Evolutionary conservation across 2,113 vertebrate species (phyloP).

Genomic region (Daubentonia madagascariensis): DNA sequence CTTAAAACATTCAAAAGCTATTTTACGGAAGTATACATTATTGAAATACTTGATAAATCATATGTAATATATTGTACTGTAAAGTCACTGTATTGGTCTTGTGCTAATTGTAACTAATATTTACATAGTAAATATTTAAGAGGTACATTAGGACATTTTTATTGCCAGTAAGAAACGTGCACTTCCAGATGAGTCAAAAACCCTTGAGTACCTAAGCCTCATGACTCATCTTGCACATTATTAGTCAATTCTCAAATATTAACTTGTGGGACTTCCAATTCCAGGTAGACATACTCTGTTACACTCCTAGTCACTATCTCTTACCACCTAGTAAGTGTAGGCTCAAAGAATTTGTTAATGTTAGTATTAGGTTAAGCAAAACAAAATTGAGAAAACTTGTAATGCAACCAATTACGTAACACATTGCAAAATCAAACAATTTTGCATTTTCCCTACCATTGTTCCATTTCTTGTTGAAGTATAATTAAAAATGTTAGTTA

Average conservation of each 20-base stretch:
- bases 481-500: not conserved
- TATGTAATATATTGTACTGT: not conserved
- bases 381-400: not conserved
- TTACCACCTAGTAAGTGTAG: not conserved
- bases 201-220: not conserved
- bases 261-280: not conserved
- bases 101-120: not conserved
- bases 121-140: not conserved
- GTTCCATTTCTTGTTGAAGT: not conserved
- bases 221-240: not conserved
- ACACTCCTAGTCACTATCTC: not conserved
- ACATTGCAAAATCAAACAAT: not conserved
- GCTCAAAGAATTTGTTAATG: not conserved
- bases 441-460: not conserved
- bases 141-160: not conserved
- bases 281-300: not conserved
- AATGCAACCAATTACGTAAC: not conserved
- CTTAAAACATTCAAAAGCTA: not conserved
- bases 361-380: not conserved
- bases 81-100: not conserved
- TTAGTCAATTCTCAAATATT: not conserved
- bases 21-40: not conserved
- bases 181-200: conserved; percentile 36
- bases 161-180: not conserved
- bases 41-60: not conserved